These are phyloP conservation scores for Mormyrus proboscirostris DNA, from an alignment of 2,797 vertebrate species.

Conservation along the genomic window DNA sequence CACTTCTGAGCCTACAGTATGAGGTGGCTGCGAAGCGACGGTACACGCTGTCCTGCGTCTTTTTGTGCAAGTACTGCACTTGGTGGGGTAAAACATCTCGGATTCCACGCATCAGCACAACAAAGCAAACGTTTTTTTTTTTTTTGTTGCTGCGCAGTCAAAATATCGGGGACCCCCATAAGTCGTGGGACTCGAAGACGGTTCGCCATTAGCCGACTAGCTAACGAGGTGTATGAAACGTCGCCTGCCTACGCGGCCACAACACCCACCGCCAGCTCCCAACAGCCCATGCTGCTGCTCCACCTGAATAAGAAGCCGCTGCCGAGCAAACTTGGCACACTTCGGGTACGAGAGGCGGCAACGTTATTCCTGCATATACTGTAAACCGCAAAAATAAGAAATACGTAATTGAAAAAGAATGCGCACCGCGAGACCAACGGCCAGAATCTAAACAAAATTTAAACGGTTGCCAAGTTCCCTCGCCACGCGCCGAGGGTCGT, in stretches of 20 bases:
- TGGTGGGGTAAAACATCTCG: neutral
- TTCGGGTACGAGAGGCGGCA: neutral
- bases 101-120: neutral
- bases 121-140: neutral
- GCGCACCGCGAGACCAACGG: neutral
- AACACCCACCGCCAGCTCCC: neutral
- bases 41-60: constrained; percentile 32
- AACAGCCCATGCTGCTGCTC: neutral
- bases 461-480: neutral
- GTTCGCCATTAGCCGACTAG: neutral
- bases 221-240: neutral
- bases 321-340: neutral
- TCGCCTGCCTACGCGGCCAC: neutral
- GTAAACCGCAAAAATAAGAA: neutral
- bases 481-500: neutral
- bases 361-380: neutral
- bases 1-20: neutral
- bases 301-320: neutral
- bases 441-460: neutral
- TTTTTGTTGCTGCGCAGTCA: neutral
- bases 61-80: constrained; percentile 22
- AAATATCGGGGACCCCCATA: neutral
- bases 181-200: neutral
- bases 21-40: constrained; percentile 8
- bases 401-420: neutral